phyloP scores from a whole-genome alignment of 2,113 vertebrate species.

The Microcebus murinus region DNA sequence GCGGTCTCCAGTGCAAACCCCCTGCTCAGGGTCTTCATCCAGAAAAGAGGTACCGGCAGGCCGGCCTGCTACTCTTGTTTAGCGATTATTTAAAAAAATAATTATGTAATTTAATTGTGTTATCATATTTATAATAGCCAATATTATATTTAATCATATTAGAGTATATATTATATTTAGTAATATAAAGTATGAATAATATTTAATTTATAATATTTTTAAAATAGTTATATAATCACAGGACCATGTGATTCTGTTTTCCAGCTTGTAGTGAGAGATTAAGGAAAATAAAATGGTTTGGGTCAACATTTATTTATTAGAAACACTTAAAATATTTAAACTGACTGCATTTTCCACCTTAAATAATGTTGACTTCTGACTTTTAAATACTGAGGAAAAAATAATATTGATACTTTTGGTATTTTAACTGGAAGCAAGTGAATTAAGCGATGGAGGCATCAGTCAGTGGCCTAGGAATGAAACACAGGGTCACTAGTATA shows the following conservation, averaged over 20 bases:
- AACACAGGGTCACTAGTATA: background rate
- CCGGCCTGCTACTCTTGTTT: background rate
- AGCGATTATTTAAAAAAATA: background rate
- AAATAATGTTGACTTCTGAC: background rate
- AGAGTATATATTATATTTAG: too few species aligned
- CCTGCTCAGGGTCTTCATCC: conserved; percentile 96
- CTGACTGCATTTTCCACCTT: background rate
- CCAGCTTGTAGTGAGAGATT: background rate
- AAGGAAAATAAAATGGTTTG: background rate
- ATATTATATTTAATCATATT: too few species aligned
- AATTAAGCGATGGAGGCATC: background rate
- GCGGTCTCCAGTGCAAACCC: conserved; percentile 96
- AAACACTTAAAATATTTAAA: background rate
- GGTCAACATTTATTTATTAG: background rate
- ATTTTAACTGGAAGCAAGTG: background rate
- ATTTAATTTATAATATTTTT: background rate
- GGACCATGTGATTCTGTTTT: background rate
- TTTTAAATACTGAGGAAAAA: conserved; percentile 23
- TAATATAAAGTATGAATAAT: too few species aligned
- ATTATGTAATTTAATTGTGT: background rate
- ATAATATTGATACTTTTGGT: background rate
- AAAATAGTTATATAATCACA: background rate
- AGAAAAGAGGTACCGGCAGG: conserved; percentile 92
- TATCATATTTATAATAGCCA: too few species aligned
- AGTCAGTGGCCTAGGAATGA: background rate